Evolutionary conservation across 2,888 invertebrate genomes (phyloP).

Genomic region (Limnephilus rhombicus): DNA sequence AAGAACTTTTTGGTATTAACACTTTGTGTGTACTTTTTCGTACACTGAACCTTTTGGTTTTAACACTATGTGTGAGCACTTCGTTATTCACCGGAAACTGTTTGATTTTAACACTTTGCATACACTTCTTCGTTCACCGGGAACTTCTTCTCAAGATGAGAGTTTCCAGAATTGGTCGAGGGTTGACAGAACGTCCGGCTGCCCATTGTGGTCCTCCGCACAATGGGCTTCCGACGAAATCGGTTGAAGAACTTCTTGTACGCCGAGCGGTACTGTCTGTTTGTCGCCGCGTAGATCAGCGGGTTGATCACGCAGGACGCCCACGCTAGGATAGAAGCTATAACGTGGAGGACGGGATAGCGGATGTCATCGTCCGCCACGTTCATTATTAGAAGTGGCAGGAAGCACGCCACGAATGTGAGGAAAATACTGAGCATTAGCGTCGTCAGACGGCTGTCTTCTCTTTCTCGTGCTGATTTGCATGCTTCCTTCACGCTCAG

Average conservation of each 20-base stretch:
- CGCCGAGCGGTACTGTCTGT: slow-evolving; percentile 86
- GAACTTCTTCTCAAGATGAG: slow-evolving; percentile 38
- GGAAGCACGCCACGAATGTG: slow-evolving; percentile 90
- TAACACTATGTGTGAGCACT: no score
- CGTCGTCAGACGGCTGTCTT: slow-evolving; percentile 89
- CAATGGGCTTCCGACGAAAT: slow-evolving; percentile 73
- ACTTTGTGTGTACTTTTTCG: no score
- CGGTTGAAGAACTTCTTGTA: slow-evolving; percentile 77
- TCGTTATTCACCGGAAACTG: no score
- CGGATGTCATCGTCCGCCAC: slow-evolving; percentile 88
- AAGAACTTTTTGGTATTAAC: background rate
- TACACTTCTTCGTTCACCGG: slow-evolving; percentile 3
- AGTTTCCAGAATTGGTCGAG: slow-evolving; percentile 72
- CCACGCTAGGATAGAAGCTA: slow-evolving; percentile 93
- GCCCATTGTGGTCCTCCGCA: slow-evolving; percentile 74
- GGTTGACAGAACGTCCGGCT: slow-evolving; percentile 74
- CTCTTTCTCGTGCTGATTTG: slow-evolving; percentile 73
- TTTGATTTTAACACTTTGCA: background rate
- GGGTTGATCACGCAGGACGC: slow-evolving; percentile 94
- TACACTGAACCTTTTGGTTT: no score
- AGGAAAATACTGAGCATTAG: slow-evolving; percentile 93
- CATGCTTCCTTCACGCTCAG: slow-evolving; percentile 67
- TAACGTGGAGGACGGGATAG: slow-evolving; percentile 87
- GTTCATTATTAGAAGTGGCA: slow-evolving; percentile 93
- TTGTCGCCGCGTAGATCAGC: slow-evolving; percentile 93